Evolutionary conservation across 1,140 invertebrate genomes (phyloP), one percentile per base, ranked within the genome.

Genomic region (Orussus abietinus): DNA sequence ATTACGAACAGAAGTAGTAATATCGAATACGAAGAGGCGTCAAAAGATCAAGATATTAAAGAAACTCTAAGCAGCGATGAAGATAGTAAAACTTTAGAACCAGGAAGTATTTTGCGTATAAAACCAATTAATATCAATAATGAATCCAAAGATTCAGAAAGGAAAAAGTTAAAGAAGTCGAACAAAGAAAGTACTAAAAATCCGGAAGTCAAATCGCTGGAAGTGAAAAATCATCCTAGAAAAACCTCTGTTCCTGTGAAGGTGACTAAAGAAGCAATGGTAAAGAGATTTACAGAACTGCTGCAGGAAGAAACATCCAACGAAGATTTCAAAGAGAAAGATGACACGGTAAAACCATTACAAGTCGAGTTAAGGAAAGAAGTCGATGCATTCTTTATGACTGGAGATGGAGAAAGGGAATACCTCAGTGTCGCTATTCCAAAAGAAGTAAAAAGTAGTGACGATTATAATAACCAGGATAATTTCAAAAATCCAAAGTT

Each of bases 361-460:
- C 32, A 15, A 25, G 17, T 39, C 1, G 20, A 53, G 5, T 13
- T 56, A 12, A 42, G 53, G 43, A 57, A 59, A 31, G 41, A 55
- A 36, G 37, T 40, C 0, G 61, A 72, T 36, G 37, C 61, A 1
- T 71, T 72, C 12, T 72, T 68, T 20, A 21, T 62, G 6, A 58
- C 51, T 0, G 44, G 10, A 17, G 46, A 69, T 47, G 54, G 50
- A n/a, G 17, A 44, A 13, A 21, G 26, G 42, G 31, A 47, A 17
- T 65, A 59, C 37, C 42, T 59, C 30, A 54, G 51, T 26, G 35
- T 62, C 3, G 56, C 48, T 33, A 22, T 51, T 5, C 38, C 43
- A 5, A 57, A 53, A 49, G 21, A 28, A 9, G 33, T 54, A 28
- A 10, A 21, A 9, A 2, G 2, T 9, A 34, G 49, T 7, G 31